phyloP scores from a whole-genome alignment of 1,140 invertebrate species.

The Drosophila tristis region DNA sequence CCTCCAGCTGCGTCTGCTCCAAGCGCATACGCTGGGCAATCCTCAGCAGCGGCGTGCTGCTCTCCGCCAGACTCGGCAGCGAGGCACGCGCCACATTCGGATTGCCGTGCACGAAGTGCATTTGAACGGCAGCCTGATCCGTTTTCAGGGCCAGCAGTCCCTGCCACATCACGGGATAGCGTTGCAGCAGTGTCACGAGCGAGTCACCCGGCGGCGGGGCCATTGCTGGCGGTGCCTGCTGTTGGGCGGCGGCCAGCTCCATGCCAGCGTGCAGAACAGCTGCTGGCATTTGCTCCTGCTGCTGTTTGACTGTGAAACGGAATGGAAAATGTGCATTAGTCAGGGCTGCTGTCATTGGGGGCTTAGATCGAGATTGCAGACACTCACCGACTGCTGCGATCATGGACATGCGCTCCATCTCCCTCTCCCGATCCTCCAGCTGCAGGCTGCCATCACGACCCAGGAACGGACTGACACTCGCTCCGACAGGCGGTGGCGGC shows the following conservation, averaged over 20 bases:
- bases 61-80: slow-evolving; percentile 91
- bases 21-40: slow-evolving; percentile 98
- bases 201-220: slow-evolving; percentile 91
- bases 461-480: slow-evolving; percentile 86
- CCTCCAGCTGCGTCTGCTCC: slow-evolving; percentile 96
- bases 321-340: background rate
- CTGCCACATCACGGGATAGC: slow-evolving; percentile 98
- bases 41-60: slow-evolving; percentile 92
- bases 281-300: slow-evolving; percentile 50
- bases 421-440: slow-evolving; percentile 68
- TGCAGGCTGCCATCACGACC: slow-evolving; percentile 64
- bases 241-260: slow-evolving; percentile 52
- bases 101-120: slow-evolving; percentile 99
- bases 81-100: slow-evolving; percentile 92
- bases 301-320: slow-evolving; percentile 53
- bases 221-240: slow-evolving; percentile 88
- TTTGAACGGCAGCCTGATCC: slow-evolving; percentile 97
- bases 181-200: slow-evolving; percentile 90
- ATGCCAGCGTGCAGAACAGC: slow-evolving; percentile 53
- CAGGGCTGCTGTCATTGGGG: background rate
- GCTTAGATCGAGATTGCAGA: background rate
- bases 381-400: slow-evolving; percentile 65
- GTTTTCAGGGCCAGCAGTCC: slow-evolving; percentile 97
- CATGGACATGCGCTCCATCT: slow-evolving; percentile 68
- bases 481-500: slow-evolving; percentile 73